Conservation (phyloP, 1,140 invertebrate genomes). For the Lucilia sericata region DNA sequence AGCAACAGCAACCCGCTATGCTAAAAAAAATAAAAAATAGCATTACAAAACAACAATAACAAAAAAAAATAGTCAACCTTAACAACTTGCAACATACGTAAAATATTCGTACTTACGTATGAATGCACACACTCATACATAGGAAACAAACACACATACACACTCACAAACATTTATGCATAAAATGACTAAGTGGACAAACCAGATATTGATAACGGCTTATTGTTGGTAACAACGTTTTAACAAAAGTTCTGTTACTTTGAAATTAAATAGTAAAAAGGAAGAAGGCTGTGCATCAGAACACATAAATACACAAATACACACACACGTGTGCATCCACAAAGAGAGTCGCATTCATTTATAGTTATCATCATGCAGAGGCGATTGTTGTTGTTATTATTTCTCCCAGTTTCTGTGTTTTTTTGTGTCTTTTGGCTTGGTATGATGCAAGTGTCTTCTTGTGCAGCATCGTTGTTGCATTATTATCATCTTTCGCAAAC, state of each 20-base stretch:
- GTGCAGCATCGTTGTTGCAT: conserved; percentile 41
- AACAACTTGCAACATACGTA: neutral
- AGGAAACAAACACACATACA: neutral
- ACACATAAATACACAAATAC: neutral
- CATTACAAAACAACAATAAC: neutral
- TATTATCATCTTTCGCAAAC: conserved; percentile 31
- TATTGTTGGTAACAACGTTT: conserved; percentile 56
- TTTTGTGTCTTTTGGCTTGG: conserved; percentile 32
- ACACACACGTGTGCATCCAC: conserved; percentile 4
- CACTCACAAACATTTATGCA: conserved; percentile 45
- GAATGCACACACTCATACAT: neutral
- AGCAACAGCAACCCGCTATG: conserved; percentile 9
- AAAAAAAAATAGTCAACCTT: neutral
- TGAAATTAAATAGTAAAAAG: conserved; percentile 42
- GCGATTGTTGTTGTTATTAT: conserved; percentile 49
- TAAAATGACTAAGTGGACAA: conserved; percentile 62
- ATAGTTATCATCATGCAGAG: conserved; percentile 42
- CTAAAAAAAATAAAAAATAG: neutral
- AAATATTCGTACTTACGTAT: conserved; percentile 7
- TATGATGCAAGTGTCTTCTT: conserved; percentile 44
- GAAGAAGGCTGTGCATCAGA: conserved; percentile 35
- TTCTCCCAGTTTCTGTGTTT: conserved; percentile 38
- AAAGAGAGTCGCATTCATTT: neutral
- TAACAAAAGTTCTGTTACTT: conserved; percentile 48
- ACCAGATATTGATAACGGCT: conserved; percentile 68